Conservation (phyloP, 2,888 invertebrate genomes). For the Lithodes maja region DNA sequence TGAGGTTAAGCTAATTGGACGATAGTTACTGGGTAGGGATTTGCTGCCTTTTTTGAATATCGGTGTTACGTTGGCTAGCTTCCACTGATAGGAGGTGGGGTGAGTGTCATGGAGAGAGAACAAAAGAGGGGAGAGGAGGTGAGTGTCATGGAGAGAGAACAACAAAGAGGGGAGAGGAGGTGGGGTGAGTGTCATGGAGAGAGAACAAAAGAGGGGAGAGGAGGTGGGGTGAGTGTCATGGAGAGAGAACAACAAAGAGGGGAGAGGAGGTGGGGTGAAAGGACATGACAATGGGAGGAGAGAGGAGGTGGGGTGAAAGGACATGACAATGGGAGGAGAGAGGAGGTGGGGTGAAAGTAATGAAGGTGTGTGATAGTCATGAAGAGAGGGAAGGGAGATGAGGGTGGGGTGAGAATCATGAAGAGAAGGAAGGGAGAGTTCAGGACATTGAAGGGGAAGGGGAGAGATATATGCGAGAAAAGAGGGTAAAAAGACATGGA, state of each 20-base stretch:
- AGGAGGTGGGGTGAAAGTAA: neutral
- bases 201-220: neutral
- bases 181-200: neutral
- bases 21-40: no score
- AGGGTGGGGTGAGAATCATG: neutral
- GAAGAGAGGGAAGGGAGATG: slow-evolving; percentile 8
- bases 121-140: neutral
- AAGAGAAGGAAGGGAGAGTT: neutral
- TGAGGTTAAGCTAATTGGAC: no score
- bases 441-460: neutral
- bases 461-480: neutral
- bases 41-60: no score
- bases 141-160: no score
- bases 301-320: neutral
- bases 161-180: no score
- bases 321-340: neutral
- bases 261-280: neutral
- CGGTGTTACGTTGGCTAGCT: no score
- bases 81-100: no score
- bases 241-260: neutral
- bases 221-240: slow-evolving; percentile 6
- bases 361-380: slow-evolving; percentile 8
- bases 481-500: neutral
- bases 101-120: neutral
- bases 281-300: neutral